A percentile compares a stretch with the other conserved stretches of the same genome.
Evolutionary conservation across 2,797 vertebrate genomes (phyloP).

Genomic region (Arctocebus calabarensis): DNA sequence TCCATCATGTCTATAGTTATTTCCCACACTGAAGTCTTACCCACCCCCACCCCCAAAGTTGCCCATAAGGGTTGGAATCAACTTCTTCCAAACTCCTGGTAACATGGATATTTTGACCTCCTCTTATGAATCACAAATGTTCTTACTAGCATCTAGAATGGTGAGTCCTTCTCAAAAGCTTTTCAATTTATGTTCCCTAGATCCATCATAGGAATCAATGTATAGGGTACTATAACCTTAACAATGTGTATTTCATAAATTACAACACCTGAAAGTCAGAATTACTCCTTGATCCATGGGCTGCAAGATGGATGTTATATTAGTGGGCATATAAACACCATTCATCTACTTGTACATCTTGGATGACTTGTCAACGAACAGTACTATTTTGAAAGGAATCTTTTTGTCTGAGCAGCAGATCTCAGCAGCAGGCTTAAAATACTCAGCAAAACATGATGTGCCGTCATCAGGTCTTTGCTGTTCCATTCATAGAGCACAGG

Average conservation of each 20-base stretch:
- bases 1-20: not conserved
- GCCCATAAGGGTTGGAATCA: not conserved
- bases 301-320: not conserved
- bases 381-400: not conserved
- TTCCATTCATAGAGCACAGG: not conserved
- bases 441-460: not conserved
- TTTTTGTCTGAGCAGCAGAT: not conserved
- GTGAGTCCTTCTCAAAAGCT: not conserved
- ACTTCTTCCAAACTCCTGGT: not conserved
- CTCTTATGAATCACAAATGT: not conserved
- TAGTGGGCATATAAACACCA: not conserved
- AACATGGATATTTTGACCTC: not conserved
- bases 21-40: not conserved
- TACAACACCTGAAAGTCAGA: not conserved
- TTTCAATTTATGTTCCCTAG: not conserved
- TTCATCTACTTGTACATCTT: not conserved
- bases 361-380: not conserved
- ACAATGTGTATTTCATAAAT: not conserved
- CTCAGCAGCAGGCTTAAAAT: not conserved
- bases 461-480: not conserved
- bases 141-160: not conserved
- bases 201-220: not conserved
- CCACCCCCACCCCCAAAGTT: not conserved
- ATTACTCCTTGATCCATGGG: not conserved
- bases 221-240: not conserved